These are phyloP conservation scores for Turnix velox DNA, from an alignment of 2,113 vertebrate genomes.

Conservation along the genomic window DNA sequence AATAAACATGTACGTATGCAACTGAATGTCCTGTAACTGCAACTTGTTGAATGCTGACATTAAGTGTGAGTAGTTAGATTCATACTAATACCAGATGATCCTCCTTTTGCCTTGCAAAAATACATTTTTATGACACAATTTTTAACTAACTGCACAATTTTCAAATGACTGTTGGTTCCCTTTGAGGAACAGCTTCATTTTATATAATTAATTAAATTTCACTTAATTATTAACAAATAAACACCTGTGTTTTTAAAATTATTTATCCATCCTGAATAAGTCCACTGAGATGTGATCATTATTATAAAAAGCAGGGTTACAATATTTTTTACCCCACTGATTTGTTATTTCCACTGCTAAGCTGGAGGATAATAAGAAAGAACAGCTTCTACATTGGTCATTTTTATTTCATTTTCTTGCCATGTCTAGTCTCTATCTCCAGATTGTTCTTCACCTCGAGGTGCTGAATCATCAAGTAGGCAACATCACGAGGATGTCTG, in stretches of 20 bases:
- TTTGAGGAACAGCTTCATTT: neutral
- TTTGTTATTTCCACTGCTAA: neutral
- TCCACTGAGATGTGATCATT: neutral
- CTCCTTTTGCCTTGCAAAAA: neutral
- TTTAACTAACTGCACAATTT: neutral
- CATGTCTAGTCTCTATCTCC: constrained; percentile 84
- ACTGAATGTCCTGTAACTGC: neutral
- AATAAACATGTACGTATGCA: neutral
- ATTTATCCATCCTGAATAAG: neutral
- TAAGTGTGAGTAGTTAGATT: neutral
- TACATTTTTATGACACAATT: neutral
- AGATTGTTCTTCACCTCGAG: constrained; percentile 84
- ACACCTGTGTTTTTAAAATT: neutral
- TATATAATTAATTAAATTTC: too few species aligned
- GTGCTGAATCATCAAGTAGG: constrained; percentile 86
- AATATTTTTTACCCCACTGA: neutral
- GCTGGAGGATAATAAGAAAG: neutral
- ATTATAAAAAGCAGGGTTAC: neutral
- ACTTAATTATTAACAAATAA: neutral
- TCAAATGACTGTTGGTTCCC: neutral
- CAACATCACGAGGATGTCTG: constrained; percentile 78
- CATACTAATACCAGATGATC: neutral
- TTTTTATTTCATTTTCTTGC: constrained; percentile 41
- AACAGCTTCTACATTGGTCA: neutral
- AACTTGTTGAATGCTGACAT: neutral